These are phyloP conservation scores for Eristalis arbustorum DNA, from an alignment of 2,888 invertebrate genomes.

Conservation along the genomic window DNA sequence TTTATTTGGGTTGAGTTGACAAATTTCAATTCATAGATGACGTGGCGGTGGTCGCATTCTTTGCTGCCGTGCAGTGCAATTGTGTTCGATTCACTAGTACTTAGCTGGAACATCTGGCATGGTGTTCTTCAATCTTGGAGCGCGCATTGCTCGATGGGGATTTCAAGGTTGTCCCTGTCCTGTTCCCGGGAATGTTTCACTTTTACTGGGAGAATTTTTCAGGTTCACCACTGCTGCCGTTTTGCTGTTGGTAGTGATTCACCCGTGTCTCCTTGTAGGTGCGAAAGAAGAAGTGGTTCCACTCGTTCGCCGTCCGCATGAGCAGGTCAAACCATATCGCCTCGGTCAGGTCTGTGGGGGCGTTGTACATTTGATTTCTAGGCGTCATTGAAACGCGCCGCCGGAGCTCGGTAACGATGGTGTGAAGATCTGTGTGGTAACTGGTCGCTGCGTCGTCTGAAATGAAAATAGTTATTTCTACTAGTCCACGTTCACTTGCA, in stretches of 20 bases:
- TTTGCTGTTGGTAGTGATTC: constrained; percentile 36
- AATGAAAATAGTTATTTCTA: not conserved
- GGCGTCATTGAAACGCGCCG: constrained; percentile 76
- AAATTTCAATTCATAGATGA: not conserved
- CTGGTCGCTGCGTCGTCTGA: constrained; percentile 69
- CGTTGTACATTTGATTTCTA: constrained; percentile 74
- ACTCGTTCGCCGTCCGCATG: constrained; percentile 72
- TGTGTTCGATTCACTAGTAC: not conserved
- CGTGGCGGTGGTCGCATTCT: not conserved
- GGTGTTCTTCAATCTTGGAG: not conserved
- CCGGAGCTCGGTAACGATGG: constrained; percentile 73
- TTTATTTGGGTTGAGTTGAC: not conserved
- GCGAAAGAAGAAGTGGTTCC: constrained; percentile 75
- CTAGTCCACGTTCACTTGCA: not conserved
- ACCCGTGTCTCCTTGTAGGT: constrained; percentile 73
- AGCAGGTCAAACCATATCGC: constrained; percentile 75
- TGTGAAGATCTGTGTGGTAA: constrained; percentile 71
- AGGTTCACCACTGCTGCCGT: constrained; percentile 23
- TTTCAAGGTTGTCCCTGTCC: too few species aligned
- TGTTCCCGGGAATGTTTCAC: too few species aligned
- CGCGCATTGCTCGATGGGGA: not conserved
- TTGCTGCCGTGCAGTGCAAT: not conserved
- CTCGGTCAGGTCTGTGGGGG: constrained; percentile 74
- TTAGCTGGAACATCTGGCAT: not conserved
- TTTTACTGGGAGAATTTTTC: constrained; percentile 45